These are phyloP conservation scores for Paralichthys olivaceus DNA, from an alignment of 2,113 vertebrate species.

Conservation along the genomic window DNA sequence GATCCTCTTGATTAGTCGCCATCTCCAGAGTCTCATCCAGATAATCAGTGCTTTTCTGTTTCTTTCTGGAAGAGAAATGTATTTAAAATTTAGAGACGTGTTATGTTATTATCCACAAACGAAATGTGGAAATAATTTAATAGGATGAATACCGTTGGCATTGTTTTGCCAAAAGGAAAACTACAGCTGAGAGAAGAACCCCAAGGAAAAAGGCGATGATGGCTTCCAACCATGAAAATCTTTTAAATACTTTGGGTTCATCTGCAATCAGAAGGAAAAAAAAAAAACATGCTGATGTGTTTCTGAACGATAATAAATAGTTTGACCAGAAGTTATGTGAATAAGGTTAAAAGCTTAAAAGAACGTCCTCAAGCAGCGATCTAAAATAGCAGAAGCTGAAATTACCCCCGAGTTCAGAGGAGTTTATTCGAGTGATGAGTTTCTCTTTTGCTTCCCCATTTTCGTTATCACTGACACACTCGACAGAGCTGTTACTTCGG, in stretches of 20 bases:
- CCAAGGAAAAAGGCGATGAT: conserved; percentile 65
- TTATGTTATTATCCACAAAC: neutral
- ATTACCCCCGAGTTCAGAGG: neutral
- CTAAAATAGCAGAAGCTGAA: neutral
- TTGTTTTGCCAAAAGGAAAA: conserved; percentile 51
- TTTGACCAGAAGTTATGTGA: neutral
- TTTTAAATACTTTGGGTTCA: accelerated
- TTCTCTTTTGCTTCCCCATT: conserved; percentile 24
- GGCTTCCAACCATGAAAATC: neutral
- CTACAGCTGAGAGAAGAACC: conserved; percentile 20
- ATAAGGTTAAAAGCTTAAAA: neutral
- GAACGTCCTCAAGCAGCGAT: too few relatives aligned
- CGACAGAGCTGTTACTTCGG: neutral
- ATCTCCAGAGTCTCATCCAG: conserved; percentile 51
- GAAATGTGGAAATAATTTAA: accelerated
- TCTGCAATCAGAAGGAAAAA: neutral
- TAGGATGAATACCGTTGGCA: conserved; percentile 34
- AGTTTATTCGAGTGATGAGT: neutral
- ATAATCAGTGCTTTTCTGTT: conserved; percentile 13
- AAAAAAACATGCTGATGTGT: neutral
- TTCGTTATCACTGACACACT: conserved; percentile 55
- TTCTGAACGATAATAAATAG: neutral
- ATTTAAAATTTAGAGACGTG: accelerated
- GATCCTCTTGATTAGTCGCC: conserved; percentile 40
- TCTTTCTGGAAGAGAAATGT: conserved; percentile 26